Base-by-base conservation (phyloP, 2,888 invertebrate genomes). In the Lamellibrachia satsuma region DNA sequence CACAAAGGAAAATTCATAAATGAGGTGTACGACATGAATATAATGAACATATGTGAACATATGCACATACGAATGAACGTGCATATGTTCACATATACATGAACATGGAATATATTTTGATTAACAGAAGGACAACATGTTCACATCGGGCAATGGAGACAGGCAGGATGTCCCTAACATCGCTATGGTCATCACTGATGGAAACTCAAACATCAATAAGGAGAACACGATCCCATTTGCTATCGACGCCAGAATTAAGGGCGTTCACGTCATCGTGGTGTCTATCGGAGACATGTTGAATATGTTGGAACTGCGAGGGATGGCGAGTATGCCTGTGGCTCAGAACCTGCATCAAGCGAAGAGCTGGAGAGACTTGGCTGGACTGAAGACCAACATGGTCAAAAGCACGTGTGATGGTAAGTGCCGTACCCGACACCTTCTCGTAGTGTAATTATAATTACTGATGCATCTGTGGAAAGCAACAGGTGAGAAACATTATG, bases 191-290 rank as follows among this genome's bases (percentile, higher is more conserved):
- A 91, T 94, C 75, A 94, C 93, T 8, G 94, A 93, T 57, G 96
- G 96, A 52, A 94, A 95, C 55, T 96, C 95, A 15, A 95, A 95
- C 93, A 94, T 95, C 90, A 94, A 95, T 90, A 91, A 94, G 7
- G 92, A 93, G 52, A 93, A 93, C n/a, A 96, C 96, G 9, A 94
- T 95, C 52, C 95, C 95, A 0, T 94, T 95, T 92, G 96, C 95
- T 22, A 92, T 93, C 52, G 52, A 90, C 8, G 93, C 94, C 52
- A 92, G 93, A 7, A 60, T 15, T 1, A 52, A 90, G 90, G 93
- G 93, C 92, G 92, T 93, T 51, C 92, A 92, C 90, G 92, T 93
- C 22, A 91, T 93, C n/a, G 93, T 93, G 2, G 55, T 93, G 75
- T 93, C 93, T 90, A 92, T 92, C n/a, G 93, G 93, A 3, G 11